Percentiles rank a stretch among this genome's conserved stretches.
These are phyloP conservation scores for Orius laevigatus DNA, from an alignment of 1,140 invertebrate genomes.

Conservation along the genomic window DNA sequence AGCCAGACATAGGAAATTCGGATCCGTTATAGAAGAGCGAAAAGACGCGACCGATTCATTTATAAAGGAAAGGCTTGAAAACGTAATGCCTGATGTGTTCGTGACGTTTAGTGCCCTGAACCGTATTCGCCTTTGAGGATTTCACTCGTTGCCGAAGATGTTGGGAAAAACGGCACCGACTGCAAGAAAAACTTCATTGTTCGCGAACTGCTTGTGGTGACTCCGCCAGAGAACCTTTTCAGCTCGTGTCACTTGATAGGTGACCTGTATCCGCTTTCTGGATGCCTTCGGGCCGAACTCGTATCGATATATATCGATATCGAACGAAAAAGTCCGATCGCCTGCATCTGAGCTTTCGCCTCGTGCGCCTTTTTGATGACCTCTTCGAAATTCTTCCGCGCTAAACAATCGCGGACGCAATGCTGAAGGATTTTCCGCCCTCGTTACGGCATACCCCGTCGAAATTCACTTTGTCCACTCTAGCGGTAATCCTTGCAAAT, in stretches of 20 bases:
- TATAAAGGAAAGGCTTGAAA: constrained; percentile 55
- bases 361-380: constrained; percentile 23
- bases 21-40: constrained; percentile 51
- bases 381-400: constrained; percentile 37
- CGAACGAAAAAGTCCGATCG: constrained; percentile 66
- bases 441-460: constrained; percentile 65
- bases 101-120: constrained; percentile 51
- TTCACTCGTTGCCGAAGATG: constrained; percentile 66
- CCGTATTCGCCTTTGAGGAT: constrained; percentile 54
- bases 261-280: constrained; percentile 65
- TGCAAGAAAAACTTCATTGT: constrained; percentile 67
- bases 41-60: constrained; percentile 38
- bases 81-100: constrained; percentile 51
- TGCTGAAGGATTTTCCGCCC: constrained; percentile 64
- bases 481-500: constrained; percentile 28
- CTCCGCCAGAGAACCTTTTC: constrained; percentile 53
- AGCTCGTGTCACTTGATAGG: constrained; percentile 64
- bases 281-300: constrained; percentile 50
- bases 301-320: constrained; percentile 69
- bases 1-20: constrained; percentile 68
- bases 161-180: constrained; percentile 58
- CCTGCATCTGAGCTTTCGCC: constrained; percentile 51
- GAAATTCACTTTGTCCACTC: constrained; percentile 61
- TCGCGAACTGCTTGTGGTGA: constrained; percentile 67
- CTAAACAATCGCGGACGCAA: constrained; percentile 54